Base-by-base conservation (phyloP, 2,113 vertebrate genomes). In the Pelodiscus sinensis region DNA sequence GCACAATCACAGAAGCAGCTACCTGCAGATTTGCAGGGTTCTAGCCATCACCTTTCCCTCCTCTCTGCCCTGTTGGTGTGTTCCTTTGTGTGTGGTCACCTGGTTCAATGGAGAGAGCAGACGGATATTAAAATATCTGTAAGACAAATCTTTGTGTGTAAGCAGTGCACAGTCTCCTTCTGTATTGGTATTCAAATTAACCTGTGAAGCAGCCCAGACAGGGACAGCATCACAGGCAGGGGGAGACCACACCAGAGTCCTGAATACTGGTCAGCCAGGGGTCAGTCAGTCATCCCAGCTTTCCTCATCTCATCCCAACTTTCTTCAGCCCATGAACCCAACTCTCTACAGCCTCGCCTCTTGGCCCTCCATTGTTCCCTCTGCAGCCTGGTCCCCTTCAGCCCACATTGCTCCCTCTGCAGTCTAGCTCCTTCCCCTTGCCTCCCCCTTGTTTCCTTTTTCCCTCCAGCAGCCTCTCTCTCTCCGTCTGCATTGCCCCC, bases 331-430 rank as follows among this genome's bases (percentile, higher is more conserved):
- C 9, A 16, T 68, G 11, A 31, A 8, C 31, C 18, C 25, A 62
- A 62, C 12, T 12, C 25, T 62, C 58, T 13, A 25, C 5, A 29
- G 58, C 58, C 25, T 60, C 25, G 9, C 58, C 11, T 24, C 15
- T 2, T 4, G 3, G 6, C 29, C 62, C 29, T 14, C 60, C 13
- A 8, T 29, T 29, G 5, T 6, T 2, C 7, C 29, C 29, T 8
- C 62, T 16, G 62, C 62, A 60, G 2, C 58, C 58, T 10, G 1
- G 1, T 11, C 25, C 58, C 24, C 3, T 6, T 6, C 2, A 12
- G 10, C 27, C 60, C 25, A 6, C 57, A 10, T 25, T 25, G 1
- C 24, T 25, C 9, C 58, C 25, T 25, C 57, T 25, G 57, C 6
- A 58, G 4, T 22, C 57, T 58, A 25, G 55, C 19, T 54, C 18